Conservation (phyloP, 1,140 invertebrate species). For the Reticulitermes speratus region DNA sequence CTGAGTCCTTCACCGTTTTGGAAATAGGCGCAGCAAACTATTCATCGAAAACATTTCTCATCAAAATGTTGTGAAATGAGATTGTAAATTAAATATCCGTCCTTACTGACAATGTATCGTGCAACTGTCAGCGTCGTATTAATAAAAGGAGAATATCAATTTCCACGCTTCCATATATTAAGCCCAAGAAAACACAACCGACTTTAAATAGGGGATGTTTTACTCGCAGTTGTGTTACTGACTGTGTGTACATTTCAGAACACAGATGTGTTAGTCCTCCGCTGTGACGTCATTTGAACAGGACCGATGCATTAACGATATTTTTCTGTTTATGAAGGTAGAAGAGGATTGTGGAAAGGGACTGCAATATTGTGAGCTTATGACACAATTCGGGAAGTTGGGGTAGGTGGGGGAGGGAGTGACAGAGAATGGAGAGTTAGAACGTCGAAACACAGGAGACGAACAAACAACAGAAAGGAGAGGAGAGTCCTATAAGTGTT, state of each 20-base stretch:
- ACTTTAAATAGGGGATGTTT: neutral
- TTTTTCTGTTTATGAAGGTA: neutral
- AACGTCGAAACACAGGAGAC: neutral
- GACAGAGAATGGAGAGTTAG: no score
- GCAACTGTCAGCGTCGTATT: neutral
- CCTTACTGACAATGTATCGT: neutral
- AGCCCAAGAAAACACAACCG: neutral
- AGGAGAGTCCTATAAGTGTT: neutral
- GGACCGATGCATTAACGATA: neutral
- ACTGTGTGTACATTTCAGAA: neutral
- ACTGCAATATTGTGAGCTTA: no score
- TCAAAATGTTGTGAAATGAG: neutral
- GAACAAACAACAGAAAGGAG: neutral
- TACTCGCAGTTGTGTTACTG: neutral
- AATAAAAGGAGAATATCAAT: neutral
- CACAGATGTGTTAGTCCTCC: neutral
- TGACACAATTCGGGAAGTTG: neutral
- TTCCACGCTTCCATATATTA: neutral
- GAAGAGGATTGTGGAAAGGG: no score
- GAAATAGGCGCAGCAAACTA: neutral
- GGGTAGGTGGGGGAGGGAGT: neutral
- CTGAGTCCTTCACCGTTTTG: no score
- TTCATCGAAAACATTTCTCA: neutral
- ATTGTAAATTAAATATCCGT: slow-evolving; percentile 5
- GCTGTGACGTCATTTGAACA: neutral